phyloP scores from a whole-genome alignment of 1,140 invertebrate species.

The Ips nitidus region DNA sequence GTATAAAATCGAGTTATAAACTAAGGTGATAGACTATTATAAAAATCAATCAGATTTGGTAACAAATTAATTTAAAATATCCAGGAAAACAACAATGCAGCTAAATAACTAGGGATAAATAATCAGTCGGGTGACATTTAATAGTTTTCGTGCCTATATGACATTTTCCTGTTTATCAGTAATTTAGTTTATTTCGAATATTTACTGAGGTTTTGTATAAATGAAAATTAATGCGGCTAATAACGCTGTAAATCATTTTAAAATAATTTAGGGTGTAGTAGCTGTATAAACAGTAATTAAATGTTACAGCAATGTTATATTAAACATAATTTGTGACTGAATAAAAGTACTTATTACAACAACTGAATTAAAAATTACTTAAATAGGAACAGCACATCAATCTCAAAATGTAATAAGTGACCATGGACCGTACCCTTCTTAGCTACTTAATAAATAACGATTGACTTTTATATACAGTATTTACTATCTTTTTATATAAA shows the following conservation, averaged over 20 bases:
- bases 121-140: constrained; percentile 2
- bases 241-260: neutral
- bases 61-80: no score
- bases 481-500: constrained; percentile 12
- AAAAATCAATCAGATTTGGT: no score
- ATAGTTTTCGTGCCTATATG: neutral
- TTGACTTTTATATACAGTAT: constrained; percentile 9
- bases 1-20: no score
- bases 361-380: neutral
- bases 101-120: neutral
- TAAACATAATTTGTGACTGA: neutral
- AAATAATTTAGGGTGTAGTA: neutral
- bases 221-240: neutral
- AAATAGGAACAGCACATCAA: no score
- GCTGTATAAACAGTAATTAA: neutral
- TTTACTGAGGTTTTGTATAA: neutral
- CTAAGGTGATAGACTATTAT: no score
- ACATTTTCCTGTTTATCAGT: neutral
- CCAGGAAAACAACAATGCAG: neutral
- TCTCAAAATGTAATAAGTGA: no score
- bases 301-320: neutral
- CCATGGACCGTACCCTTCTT: no score
- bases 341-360: neutral
- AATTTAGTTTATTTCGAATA: neutral
- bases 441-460: neutral